phyloP scores from a whole-genome alignment of 1,140 invertebrate genomes.

The Telenomus remus region DNA sequence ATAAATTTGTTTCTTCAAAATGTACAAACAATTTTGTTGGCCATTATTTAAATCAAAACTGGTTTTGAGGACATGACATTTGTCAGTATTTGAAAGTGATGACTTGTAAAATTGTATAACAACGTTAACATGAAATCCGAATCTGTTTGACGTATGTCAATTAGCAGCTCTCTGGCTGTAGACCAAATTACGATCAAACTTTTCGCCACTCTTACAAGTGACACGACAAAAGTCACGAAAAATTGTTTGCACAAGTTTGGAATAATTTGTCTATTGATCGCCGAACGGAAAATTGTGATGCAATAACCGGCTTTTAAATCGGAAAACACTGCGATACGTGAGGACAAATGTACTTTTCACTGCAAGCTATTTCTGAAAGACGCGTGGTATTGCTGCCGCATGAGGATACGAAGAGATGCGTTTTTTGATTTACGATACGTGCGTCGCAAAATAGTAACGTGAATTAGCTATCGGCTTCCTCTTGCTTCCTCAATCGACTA shows the following conservation, averaged over 20 bases:
- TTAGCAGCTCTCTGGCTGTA: slow-evolving; percentile 16
- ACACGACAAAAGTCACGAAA: neutral
- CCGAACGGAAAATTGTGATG: slow-evolving; percentile 2
- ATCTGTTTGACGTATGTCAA: slow-evolving; percentile 17
- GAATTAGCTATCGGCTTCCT: slow-evolving; percentile 43
- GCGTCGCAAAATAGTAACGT: slow-evolving; percentile 46
- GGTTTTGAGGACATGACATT: no score
- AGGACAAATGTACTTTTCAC: slow-evolving; percentile 29
- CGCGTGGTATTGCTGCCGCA: slow-evolving; percentile 33
- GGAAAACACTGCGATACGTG: slow-evolving; percentile 31
- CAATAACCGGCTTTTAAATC: slow-evolving; percentile 17
- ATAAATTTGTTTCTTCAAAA: no score
- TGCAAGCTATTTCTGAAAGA: slow-evolving; percentile 47
- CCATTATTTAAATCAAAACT: no score
- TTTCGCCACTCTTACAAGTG: neutral
- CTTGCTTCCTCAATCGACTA: slow-evolving; percentile 5
- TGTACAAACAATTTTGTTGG: no score
- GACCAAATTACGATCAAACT: slow-evolving; percentile 19
- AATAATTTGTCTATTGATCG: neutral
- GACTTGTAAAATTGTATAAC: no score
- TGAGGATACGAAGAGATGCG: slow-evolving; percentile 33
- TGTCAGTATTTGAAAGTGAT: no score
- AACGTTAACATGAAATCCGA: neutral
- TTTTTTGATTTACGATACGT: slow-evolving; percentile 53
- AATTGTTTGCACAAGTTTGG: neutral